Evolutionary conservation across 2,888 invertebrate species (phyloP).

Genomic region (Chloromyia formosa): DNA sequence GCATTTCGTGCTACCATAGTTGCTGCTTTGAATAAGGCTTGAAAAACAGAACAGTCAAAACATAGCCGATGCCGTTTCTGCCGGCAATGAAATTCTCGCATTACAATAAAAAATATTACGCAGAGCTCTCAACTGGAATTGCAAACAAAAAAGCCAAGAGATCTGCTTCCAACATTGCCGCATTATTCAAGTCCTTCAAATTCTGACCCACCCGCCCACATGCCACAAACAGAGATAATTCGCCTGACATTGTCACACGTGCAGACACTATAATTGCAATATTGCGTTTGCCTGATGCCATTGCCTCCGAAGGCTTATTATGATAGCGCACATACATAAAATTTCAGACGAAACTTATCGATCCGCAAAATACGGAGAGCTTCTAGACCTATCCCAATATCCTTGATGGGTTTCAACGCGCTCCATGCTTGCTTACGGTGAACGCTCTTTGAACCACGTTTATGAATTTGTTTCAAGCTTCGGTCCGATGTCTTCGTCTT

Average conservation of each 20-base stretch:
- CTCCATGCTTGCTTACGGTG: slow-evolving; percentile 28
- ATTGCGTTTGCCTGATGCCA: slow-evolving; percentile 40
- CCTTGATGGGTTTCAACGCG: slow-evolving; percentile 44
- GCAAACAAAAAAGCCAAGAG: too few relatives aligned
- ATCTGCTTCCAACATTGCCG: too few relatives aligned
- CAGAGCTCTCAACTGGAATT: too few relatives aligned
- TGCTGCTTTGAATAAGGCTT: too few relatives aligned
- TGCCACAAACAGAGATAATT: slow-evolving; percentile 12
- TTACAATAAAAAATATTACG: too few relatives aligned
- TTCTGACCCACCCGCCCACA: neutral
- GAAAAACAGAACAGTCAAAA: too few relatives aligned
- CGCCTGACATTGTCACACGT: slow-evolving; percentile 38
- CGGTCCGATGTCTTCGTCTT: slow-evolving; percentile 32
- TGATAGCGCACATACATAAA: slow-evolving; percentile 43
- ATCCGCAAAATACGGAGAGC: slow-evolving; percentile 46
- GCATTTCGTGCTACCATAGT: too few relatives aligned
- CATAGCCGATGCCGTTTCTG: too few relatives aligned
- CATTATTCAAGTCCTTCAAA: too few relatives aligned
- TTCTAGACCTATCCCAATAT: slow-evolving; percentile 50
- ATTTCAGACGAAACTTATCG: slow-evolving; percentile 50
- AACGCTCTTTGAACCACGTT: slow-evolving; percentile 36
- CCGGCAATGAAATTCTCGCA: too few relatives aligned
- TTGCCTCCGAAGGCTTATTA: slow-evolving; percentile 42
- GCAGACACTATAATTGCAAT: slow-evolving; percentile 37
- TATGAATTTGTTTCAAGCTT: slow-evolving; percentile 9